A percentile compares a stretch with the other conserved stretches of the same genome.
These are phyloP conservation scores for Protobothrops mucrosquamatus DNA, from an alignment of 2,113 vertebrate species.

Conservation along the genomic window DNA sequence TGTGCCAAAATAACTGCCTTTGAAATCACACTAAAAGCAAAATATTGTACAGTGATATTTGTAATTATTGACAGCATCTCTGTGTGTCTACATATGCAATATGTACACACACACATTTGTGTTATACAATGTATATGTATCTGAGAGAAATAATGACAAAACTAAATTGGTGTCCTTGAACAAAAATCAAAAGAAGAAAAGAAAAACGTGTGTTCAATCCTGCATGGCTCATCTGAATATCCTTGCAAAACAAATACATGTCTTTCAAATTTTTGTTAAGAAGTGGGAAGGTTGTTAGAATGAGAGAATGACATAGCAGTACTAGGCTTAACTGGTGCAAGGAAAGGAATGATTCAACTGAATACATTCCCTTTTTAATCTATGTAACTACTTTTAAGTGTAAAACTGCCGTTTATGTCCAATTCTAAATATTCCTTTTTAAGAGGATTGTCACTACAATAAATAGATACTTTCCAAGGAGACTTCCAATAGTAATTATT, in stretches of 20 bases:
- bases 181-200: not conserved
- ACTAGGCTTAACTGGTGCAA: constrained; percentile 10
- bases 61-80: constrained; percentile 26
- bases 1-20: constrained; percentile 13
- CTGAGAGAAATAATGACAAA: not conserved
- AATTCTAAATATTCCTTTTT: not conserved
- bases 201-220: not conserved
- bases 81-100: constrained; percentile 10
- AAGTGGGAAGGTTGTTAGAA: constrained; percentile 43
- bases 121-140: constrained; percentile 18
- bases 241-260: not conserved
- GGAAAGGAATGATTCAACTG: constrained; percentile 49
- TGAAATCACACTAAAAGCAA: not conserved
- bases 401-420: constrained; percentile 53
- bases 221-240: constrained; percentile 34
- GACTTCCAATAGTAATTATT: not conserved
- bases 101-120: not conserved
- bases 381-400: constrained; percentile 44
- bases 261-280: constrained; percentile 31
- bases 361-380: constrained; percentile 34
- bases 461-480: not conserved
- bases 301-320: constrained; percentile 56
- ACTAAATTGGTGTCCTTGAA: not conserved
- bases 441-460: not conserved
- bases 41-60: not conserved